Evolutionary conservation across 2,888 invertebrate genomes (phyloP), one percentile per base, ranked within the genome.

Genomic region (Cephus pygmeus): DNA sequence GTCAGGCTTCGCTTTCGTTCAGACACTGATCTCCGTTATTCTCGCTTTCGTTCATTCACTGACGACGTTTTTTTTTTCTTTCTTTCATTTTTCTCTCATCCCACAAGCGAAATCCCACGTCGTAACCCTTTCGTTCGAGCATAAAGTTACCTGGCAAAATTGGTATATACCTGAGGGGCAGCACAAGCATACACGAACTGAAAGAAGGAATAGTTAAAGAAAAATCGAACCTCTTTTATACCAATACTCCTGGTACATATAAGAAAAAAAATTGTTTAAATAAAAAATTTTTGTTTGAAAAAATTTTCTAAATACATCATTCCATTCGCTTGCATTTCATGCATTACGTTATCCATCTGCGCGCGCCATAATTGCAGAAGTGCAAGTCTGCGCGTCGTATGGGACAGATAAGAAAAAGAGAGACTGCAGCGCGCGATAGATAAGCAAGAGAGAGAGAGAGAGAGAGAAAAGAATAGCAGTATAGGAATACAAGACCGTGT

Each of bases 1-100:
- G 90, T 89, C 91, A 89, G 86, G 90, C 90, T 90, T 90, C 90
- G 89, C 90, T 91, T 90, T 89, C 87, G 84, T 85, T 85, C 80
- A 79, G 80, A 75, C 81, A 81, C 80, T 76, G 78, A 23, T 56
- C 23, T 56, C 23, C 40, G 40, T 23, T 56, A 82, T 80, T 78
- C 82, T 84, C 81, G 81, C 83, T 83, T 82, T 82, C 82, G 80
- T 36, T 40, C 69, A 71, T 74, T 76, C 74, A 74, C 73, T 31
- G 35, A 69, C 36, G 33, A 75, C 56, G 3, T 12, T 0, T 4
- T 35, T 12, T 56, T 69, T 77, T 69, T 56, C 76, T 40, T 78
- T 69, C 36, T 74, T 76, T 33, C 1, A 56, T 56, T 56, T 40
- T 78, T 79, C 78, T 77, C 75, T 78, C 79, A 76, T 75, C 31